Evolutionary conservation across 1,140 invertebrate species (phyloP).

Genomic region (Harlomillsia oculata): DNA sequence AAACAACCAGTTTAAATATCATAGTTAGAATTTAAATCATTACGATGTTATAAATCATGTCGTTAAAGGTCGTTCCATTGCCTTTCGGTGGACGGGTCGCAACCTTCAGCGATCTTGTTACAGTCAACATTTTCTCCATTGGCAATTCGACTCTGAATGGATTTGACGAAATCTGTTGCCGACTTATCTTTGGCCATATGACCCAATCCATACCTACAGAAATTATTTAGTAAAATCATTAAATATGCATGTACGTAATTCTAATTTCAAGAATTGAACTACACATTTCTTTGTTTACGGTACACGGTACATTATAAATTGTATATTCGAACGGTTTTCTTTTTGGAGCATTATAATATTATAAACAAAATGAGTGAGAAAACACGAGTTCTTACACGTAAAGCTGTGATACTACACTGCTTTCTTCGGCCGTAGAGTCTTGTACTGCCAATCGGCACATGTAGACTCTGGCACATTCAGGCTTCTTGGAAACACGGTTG

Average conservation of each 20-base stretch:
- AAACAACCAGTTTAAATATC: too few species aligned
- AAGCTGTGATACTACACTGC: slow-evolving; percentile 22
- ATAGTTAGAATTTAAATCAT: too few species aligned
- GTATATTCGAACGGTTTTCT: not conserved
- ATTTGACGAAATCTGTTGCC: slow-evolving; percentile 15
- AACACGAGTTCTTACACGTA: slow-evolving; percentile 27
- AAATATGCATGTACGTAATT: not conserved
- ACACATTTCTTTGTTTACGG: not conserved
- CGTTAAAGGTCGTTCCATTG: too few species aligned
- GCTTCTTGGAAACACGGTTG: slow-evolving; percentile 21
- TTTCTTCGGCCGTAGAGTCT: slow-evolving; percentile 19
- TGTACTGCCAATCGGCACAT: slow-evolving; percentile 30
- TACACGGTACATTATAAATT: not conserved
- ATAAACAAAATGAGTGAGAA: not conserved
- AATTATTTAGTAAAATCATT: not conserved
- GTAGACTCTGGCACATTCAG: slow-evolving; percentile 28
- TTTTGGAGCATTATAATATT: too few species aligned
- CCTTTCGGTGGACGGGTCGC: too few species aligned
- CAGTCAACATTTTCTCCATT: slow-evolving; percentile 34
- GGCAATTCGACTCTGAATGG: slow-evolving; percentile 21
- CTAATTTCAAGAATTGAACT: not conserved
- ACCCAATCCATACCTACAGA: slow-evolving; percentile 27
- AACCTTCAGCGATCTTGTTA: slow-evolving; percentile 26
- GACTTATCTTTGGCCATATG: slow-evolving; percentile 21
- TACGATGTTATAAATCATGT: too few species aligned